phyloP scores from a whole-genome alignment of 2,888 invertebrate species.

The Athripsodes cinereus region DNA sequence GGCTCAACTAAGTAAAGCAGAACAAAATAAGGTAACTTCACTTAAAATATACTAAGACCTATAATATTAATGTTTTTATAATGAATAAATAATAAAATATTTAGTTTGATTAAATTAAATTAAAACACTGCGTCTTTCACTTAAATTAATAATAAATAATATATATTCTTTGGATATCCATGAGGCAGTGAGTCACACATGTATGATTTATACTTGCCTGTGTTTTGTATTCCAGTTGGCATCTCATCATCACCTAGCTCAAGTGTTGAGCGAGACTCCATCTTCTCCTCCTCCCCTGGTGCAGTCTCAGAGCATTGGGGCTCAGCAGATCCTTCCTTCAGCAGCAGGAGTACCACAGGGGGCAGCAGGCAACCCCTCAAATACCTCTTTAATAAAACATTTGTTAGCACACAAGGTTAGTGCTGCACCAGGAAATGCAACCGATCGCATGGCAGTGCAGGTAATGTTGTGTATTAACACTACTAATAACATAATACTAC shows the following conservation, averaged over 20 bases:
- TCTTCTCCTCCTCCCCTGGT: slow-evolving; percentile 36
- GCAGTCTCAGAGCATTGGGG: slow-evolving; percentile 8
- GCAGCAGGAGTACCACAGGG: not conserved
- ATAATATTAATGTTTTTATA: too few relatives aligned
- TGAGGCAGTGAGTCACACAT: too few relatives aligned
- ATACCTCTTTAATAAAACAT: slow-evolving; percentile 86
- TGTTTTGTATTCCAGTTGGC: slow-evolving; percentile 43
- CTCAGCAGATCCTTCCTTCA: not conserved
- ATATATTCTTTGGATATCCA: too few relatives aligned
- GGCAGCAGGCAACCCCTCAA: slow-evolving; percentile 43
- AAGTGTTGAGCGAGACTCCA: slow-evolving; percentile 39
- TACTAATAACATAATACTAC: too few relatives aligned
- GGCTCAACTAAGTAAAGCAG: slow-evolving; percentile 66
- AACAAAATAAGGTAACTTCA: slow-evolving; percentile 41
- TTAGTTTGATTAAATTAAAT: too few relatives aligned
- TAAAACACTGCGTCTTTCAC: too few relatives aligned
- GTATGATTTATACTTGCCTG: too few relatives aligned
- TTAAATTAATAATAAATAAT: not conserved
- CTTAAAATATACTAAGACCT: too few relatives aligned
- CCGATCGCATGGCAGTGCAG: slow-evolving; percentile 30
- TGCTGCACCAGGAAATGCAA: slow-evolving; percentile 31
- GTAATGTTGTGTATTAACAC: slow-evolving; percentile 30
- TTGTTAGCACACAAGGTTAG: slow-evolving; percentile 89
- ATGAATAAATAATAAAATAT: too few relatives aligned
- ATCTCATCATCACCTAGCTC: slow-evolving; percentile 57